Conservation (phyloP, 2,797 vertebrate species). For the Lycodopsis pacificus region DNA sequence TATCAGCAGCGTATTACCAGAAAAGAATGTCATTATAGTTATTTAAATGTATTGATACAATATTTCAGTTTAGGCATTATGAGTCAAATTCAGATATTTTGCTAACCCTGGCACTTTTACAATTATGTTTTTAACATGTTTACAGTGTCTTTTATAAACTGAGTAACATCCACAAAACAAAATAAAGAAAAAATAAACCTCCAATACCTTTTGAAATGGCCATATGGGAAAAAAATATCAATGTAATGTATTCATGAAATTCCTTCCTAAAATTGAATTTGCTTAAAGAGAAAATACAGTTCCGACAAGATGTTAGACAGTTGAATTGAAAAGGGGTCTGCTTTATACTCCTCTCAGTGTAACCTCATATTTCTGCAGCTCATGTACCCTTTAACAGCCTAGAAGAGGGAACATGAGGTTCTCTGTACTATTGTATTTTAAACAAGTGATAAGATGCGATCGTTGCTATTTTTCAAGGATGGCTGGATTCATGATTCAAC, state of each 20-base stretch:
- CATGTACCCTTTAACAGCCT: neutral
- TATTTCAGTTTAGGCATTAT: neutral
- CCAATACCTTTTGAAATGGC: neutral
- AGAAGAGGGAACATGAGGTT: conserved; percentile 4
- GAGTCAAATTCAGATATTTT: neutral
- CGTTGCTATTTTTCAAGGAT: neutral
- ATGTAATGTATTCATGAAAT: neutral
- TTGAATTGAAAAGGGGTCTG: neutral
- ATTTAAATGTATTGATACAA: neutral
- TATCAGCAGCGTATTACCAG: neutral
- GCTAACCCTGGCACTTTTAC: neutral
- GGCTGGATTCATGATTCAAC: neutral
- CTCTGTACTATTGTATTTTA: conserved; percentile 7
- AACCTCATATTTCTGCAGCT: conserved; percentile 2
- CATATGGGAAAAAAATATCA: no score
- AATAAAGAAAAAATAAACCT: neutral
- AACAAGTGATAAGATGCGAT: conserved; percentile 1
- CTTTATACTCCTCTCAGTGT: conserved; percentile 5
- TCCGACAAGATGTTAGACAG: neutral
- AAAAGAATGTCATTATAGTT: neutral
- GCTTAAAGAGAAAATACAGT: neutral
- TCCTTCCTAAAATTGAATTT: neutral
- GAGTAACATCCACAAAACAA: neutral
- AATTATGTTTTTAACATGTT: neutral
- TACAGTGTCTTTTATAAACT: neutral